Evolutionary conservation across 2,113 vertebrate species (phyloP).

Genomic region (Cygnus buccinator): DNA sequence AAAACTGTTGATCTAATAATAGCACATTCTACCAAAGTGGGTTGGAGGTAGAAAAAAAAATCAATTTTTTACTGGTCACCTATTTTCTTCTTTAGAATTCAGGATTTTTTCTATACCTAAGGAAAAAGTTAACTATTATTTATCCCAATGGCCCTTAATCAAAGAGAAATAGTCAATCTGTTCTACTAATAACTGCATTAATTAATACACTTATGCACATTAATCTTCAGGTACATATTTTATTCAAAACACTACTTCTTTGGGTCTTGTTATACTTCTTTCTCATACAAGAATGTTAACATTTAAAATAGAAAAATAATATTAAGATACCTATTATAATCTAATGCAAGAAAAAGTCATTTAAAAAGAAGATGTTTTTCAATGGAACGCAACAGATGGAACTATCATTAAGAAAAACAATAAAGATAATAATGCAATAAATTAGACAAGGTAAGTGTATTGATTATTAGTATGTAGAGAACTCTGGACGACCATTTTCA

Average conservation of each 20-base stretch:
- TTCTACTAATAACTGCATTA: not conserved
- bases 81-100: not conserved
- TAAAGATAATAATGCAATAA: not conserved
- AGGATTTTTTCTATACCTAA: not conserved
- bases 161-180: not conserved
- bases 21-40: not conserved
- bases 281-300: not conserved
- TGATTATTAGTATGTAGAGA: not conserved
- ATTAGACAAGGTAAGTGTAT: not conserved
- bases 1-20: constrained; percentile 45
- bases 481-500: not conserved
- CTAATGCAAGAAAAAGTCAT: not conserved
- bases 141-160: not conserved
- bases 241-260: not conserved
- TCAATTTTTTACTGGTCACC: not conserved
- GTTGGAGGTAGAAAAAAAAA: not conserved
- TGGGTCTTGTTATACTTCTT: not conserved
- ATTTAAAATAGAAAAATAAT: not conserved
- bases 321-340: not conserved
- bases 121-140: not conserved
- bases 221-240: not conserved
- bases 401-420: not conserved
- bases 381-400: not conserved
- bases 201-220: not conserved
- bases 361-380: not conserved